phyloP scores from a whole-genome alignment of 2,113 vertebrate species.

The Hippocampus comes region DNA sequence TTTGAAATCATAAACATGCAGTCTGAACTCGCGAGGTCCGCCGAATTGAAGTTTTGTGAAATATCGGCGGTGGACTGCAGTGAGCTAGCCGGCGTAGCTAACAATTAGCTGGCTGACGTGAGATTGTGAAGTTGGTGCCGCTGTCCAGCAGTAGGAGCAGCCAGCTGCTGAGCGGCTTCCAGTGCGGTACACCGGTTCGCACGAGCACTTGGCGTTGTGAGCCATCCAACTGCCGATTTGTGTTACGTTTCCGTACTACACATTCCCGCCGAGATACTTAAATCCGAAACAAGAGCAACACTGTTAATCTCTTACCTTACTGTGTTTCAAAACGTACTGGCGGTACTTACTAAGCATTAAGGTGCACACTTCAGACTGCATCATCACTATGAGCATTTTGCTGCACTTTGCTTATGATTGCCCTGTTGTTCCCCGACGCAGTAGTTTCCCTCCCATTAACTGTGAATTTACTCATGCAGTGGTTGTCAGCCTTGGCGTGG shows the following conservation, averaged over 20 bases:
- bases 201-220: neutral
- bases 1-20: too few species aligned
- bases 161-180: neutral
- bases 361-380: neutral
- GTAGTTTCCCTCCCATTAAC: slow-evolving; percentile 30
- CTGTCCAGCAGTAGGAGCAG: neutral
- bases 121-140: slow-evolving; percentile 27
- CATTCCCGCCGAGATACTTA: neutral
- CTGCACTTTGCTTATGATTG: neutral
- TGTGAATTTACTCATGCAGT: slow-evolving; percentile 3
- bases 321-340: neutral
- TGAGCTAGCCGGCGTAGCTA: slow-evolving; percentile 29
- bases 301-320: neutral
- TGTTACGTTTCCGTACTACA: neutral
- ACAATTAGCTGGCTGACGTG: slow-evolving; percentile 39
- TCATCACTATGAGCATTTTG: neutral
- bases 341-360: neutral
- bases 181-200: neutral
- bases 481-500: slow-evolving; percentile 20
- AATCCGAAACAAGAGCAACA: neutral
- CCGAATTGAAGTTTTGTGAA: neutral
- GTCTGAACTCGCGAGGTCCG: neutral
- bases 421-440: neutral
- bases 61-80: neutral
- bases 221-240: neutral